phyloP scores from a whole-genome alignment of 2,113 vertebrate species.

The Bubo blakistoni region DNA sequence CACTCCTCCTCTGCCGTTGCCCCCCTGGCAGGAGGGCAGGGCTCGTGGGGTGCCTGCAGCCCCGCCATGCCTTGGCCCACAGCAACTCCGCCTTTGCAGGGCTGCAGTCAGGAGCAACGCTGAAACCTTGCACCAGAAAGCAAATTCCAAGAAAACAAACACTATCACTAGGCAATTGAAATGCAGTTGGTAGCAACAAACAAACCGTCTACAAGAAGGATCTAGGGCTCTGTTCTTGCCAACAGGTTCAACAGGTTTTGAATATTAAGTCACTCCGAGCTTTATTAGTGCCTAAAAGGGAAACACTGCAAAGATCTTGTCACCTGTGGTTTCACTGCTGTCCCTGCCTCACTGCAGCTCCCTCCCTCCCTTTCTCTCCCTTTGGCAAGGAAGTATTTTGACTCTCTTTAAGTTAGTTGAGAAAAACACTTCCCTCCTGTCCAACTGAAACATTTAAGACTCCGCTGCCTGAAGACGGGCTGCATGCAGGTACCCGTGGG shows the following conservation, averaged over 20 bases:
- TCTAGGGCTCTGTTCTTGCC: neutral
- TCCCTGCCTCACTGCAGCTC: neutral
- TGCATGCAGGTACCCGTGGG: neutral
- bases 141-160: conserved; percentile 60
- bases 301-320: neutral
- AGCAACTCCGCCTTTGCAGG: neutral
- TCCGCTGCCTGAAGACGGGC: neutral
- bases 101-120: neutral
- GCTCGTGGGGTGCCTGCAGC: fast-evolving
- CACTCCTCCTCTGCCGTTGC: no score
- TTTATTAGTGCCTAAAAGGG: neutral
- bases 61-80: neutral
- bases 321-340: neutral
- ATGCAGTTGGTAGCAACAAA: conserved; percentile 55
- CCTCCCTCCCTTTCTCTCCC: neutral
- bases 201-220: neutral
- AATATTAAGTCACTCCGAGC: neutral
- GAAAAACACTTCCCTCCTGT: neutral
- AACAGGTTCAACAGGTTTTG: conserved; percentile 61
- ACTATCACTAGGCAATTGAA: conserved; percentile 64
- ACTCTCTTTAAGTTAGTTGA: neutral
- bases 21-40: neutral
- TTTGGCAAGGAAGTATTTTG: neutral
- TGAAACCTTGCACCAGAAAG: conserved; percentile 35
- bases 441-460: neutral